A percentile compares a stretch with the other conserved stretches of the same genome.
phyloP scores from a whole-genome alignment of 2,797 vertebrate species.

The Luscinia megarhynchos region DNA sequence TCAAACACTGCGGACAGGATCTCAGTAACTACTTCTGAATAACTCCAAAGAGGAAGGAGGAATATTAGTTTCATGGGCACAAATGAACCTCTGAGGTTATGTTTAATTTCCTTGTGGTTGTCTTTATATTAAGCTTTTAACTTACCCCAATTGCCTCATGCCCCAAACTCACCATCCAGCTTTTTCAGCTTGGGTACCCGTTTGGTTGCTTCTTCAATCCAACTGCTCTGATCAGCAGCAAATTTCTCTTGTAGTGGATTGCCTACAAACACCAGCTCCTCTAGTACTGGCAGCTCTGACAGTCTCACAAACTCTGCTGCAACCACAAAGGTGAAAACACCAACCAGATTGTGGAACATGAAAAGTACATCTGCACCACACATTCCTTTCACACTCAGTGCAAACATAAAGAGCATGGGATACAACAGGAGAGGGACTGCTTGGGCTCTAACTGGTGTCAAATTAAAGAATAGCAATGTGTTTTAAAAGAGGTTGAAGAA shows the following conservation, averaged over 20 bases:
- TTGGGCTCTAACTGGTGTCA: background rate
- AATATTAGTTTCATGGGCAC: background rate
- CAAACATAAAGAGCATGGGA: background rate
- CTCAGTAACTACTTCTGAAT: background rate
- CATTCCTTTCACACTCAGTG: background rate
- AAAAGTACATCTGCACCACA: background rate
- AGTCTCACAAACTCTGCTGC: constrained; percentile 91
- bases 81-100: background rate
- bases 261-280: constrained; percentile 93
- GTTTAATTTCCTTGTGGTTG: background rate
- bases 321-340: constrained; percentile 60
- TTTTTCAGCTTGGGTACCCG: constrained; percentile 90
- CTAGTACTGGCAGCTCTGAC: constrained; percentile 87
- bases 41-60: background rate
- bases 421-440: background rate
- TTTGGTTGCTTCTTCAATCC: constrained; percentile 92
- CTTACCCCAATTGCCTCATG: background rate
- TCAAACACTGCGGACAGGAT: background rate
- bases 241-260: constrained; percentile 96
- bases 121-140: background rate
- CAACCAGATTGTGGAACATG: background rate
- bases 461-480: background rate
- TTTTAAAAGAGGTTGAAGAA: background rate
- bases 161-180: constrained; percentile 86
- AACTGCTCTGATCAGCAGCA: constrained; percentile 83